Evolutionary conservation across 2,113 vertebrate genomes (phyloP).

Genomic region (Nanorana parkeri): DNA sequence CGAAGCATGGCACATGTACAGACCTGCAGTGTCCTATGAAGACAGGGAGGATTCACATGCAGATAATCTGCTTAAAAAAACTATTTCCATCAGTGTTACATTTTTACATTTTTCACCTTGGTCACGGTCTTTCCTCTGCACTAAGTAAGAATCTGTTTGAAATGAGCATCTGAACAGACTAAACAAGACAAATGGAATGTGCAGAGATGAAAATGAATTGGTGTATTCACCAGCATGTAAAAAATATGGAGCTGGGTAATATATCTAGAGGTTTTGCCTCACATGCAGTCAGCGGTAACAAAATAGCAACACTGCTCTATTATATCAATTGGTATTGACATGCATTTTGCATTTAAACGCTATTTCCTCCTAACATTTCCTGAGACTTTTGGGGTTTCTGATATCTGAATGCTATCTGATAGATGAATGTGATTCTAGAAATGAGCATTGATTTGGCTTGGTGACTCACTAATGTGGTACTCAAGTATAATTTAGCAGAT

Average conservation of each 20-base stretch:
- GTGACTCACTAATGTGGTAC: too few relatives aligned
- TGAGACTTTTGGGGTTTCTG: too few relatives aligned
- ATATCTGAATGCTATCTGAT: too few relatives aligned
- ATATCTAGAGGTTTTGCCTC: too few relatives aligned
- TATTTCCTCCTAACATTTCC: too few relatives aligned
- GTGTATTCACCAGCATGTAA: not conserved
- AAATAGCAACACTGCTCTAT: too few relatives aligned
- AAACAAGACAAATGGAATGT: constrained; percentile 45
- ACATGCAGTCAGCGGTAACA: too few relatives aligned
- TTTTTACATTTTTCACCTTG: constrained; percentile 30
- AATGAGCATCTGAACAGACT: constrained; percentile 23
- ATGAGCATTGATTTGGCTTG: too few relatives aligned
- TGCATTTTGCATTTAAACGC: too few relatives aligned
- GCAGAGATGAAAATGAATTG: not conserved
- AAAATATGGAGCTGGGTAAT: not conserved
- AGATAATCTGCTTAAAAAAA: constrained; percentile 4
- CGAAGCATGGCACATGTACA: constrained; percentile 13
- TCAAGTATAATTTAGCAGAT: too few relatives aligned
- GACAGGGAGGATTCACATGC: not conserved
- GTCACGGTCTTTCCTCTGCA: not conserved
- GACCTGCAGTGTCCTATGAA: constrained; percentile 10
- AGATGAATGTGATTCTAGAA: too few relatives aligned
- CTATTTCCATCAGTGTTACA: constrained; percentile 21
- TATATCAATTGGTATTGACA: too few relatives aligned
- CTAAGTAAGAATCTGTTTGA: constrained; percentile 26